These are phyloP conservation scores for Triplophysa dalaica DNA, from an alignment of 2,113 vertebrate species.

Conservation along the genomic window DNA sequence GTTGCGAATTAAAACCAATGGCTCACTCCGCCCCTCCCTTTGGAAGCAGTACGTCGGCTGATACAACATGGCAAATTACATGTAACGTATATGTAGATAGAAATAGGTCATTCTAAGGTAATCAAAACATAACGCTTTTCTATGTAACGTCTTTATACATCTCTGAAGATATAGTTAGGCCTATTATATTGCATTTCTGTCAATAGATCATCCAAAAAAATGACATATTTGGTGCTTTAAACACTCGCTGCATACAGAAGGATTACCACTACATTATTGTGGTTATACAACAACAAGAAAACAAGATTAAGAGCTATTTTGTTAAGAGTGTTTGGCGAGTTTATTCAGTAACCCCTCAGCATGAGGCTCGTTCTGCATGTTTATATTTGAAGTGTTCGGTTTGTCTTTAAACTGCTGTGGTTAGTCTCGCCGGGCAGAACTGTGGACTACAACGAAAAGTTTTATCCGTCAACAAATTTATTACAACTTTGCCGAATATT, in stretches of 20 bases:
- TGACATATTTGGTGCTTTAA: not conserved
- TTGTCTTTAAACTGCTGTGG: not conserved
- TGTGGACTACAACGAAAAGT: not conserved
- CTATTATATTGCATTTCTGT: slow-evolving; percentile 44
- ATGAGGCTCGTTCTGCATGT: not conserved
- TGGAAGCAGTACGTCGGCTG: too few species aligned
- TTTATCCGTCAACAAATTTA: not conserved
- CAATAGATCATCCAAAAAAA: too few species aligned
- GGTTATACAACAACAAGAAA: slow-evolving; percentile 15
- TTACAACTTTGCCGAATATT: not conserved
- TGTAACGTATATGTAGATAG: too few species aligned
- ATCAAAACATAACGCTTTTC: too few species aligned
- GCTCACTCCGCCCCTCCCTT: too few species aligned
- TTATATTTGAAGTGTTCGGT: not conserved
- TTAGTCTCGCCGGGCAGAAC: not conserved
- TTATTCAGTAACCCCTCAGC: slow-evolving; percentile 8
- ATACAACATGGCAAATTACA: too few species aligned
- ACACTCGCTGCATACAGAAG: not conserved
- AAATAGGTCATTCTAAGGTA: too few species aligned
- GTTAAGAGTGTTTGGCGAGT: not conserved
- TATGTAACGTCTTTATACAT: too few species aligned
- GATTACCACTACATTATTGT: not conserved
- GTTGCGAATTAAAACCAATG: too few species aligned
- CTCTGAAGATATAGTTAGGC: not conserved
- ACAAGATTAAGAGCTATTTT: slow-evolving; percentile 22